Percentiles rank a stretch among this genome's conserved stretches.
Evolutionary conservation across 1,140 invertebrate species (phyloP).

Genomic region (Trissolcus basalis): DNA sequence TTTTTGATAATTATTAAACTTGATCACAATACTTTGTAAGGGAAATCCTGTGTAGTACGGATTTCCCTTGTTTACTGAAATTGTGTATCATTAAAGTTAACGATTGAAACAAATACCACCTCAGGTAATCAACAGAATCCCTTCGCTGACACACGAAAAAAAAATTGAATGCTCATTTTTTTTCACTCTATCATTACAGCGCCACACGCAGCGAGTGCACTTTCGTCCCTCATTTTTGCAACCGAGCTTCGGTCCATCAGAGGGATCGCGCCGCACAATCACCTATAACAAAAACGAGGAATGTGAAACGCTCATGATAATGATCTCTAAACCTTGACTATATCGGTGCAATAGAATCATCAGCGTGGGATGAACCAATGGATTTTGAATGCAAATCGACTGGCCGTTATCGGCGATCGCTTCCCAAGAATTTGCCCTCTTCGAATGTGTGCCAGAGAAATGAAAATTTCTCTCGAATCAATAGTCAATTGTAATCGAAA

Average conservation of each 20-base stretch:
- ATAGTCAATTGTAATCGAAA: conserved; percentile 30
- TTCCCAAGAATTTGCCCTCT: conserved; percentile 11
- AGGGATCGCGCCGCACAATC: too few relatives aligned
- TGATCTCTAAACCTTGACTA: too few relatives aligned
- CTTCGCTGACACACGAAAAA: conserved; percentile 21
- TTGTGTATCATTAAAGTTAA: conserved; percentile 5
- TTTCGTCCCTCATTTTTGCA: too few relatives aligned
- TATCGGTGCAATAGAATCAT: too few relatives aligned
- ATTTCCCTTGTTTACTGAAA: conserved; percentile 28
- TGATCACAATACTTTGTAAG: background rate
- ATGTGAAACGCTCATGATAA: too few relatives aligned
- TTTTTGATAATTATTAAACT: too few relatives aligned
- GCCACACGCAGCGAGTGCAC: conserved; percentile 13
- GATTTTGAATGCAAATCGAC: conserved; percentile 13
- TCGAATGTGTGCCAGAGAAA: conserved; percentile 35
- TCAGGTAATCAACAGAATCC: conserved; percentile 36
- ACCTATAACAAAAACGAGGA: too few relatives aligned
- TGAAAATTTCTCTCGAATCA: conserved; percentile 37
- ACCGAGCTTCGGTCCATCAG: too few relatives aligned
- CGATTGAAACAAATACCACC: conserved; percentile 42
- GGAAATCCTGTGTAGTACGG: conserved; percentile 21
- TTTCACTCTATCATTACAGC: conserved; percentile 23
- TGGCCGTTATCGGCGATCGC: conserved; percentile 1
- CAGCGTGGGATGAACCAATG: conserved; percentile 7
- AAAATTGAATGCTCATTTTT: conserved; percentile 34